Conservation (phyloP, 2,888 invertebrate species). For the Bembecia ichneumoniformis region DNA sequence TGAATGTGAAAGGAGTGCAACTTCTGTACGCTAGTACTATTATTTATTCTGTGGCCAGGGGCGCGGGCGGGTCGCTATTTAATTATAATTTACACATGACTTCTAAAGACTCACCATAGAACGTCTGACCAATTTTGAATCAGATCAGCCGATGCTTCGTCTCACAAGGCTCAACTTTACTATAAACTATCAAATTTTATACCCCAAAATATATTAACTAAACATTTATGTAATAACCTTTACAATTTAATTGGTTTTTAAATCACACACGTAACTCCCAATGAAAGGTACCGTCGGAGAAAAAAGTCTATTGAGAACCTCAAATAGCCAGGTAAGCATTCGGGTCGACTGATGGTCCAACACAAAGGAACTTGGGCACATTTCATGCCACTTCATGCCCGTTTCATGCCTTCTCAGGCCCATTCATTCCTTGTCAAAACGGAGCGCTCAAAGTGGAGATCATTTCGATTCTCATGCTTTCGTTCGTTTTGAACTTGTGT, state of each 20-base stretch:
- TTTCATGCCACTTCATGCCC: constrained; percentile 17
- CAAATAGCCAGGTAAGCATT: constrained; percentile 26
- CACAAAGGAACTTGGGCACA: constrained; percentile 16
- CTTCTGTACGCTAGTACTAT: too few relatives aligned
- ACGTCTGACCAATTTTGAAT: too few relatives aligned
- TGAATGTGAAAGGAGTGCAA: too few relatives aligned
- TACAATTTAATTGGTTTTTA: constrained; percentile 50
- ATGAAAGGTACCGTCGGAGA: constrained; percentile 23
- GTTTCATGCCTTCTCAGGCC: constrained; percentile 10
- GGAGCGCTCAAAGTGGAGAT: constrained; percentile 8
- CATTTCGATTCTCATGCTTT: constrained; percentile 6
- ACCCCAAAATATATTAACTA: too few relatives aligned
- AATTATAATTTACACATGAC: too few relatives aligned
- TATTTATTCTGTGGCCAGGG: too few relatives aligned
- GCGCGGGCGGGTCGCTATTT: too few relatives aligned
- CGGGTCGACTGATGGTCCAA: constrained; percentile 5
- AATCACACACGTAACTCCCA: constrained; percentile 27
- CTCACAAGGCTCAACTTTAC: not conserved
- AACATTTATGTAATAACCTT: constrained; percentile 23
- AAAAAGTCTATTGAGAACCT: constrained; percentile 18
- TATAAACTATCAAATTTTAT: too few relatives aligned
- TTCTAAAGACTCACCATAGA: too few relatives aligned
- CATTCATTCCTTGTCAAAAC: constrained; percentile 17
- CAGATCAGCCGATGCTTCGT: not conserved
- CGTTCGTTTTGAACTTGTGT: not conserved